Evolutionary conservation across 2,113 vertebrate species (phyloP).

Genomic region (Trogon melanurus): DNA sequence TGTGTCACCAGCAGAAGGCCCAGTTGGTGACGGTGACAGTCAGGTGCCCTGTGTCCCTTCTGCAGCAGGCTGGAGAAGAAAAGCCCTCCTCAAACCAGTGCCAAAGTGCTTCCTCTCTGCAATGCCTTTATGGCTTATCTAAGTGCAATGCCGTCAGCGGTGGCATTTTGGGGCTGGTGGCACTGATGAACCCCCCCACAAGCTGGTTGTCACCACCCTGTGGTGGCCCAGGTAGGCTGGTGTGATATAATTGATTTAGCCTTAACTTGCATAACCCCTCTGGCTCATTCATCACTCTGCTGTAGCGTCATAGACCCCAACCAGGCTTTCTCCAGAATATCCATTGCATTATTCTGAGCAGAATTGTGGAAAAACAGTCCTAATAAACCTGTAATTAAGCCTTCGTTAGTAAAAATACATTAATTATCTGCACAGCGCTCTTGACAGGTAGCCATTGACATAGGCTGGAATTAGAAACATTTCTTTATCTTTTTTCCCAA

Average conservation of each 20-base stretch:
- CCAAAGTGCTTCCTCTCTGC: not conserved
- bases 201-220: not conserved
- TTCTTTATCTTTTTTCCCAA: not conserved
- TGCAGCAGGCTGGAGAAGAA: not conserved
- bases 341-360: not conserved
- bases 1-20: not conserved
- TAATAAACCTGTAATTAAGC: conserved; percentile 59
- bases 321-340: not conserved
- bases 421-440: not conserved
- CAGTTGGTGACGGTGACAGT: rapidly evolving
- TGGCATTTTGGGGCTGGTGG: not conserved
- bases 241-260: not conserved
- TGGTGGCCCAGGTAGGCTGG: rapidly evolving
- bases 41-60: not conserved
- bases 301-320: not conserved
- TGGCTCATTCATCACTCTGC: rapidly evolving
- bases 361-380: conserved; percentile 36
- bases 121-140: not conserved
- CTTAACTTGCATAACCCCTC: not conserved
- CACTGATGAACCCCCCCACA: not conserved
- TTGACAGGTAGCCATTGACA: conserved; percentile 56
- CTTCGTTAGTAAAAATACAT: conserved; percentile 23
- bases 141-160: rapidly evolving
- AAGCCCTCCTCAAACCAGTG: rapidly evolving
- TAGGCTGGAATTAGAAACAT: conserved; percentile 49